These are phyloP conservation scores for Caenorhabditis becei DNA, from an alignment of 2,888 invertebrate species.

Conservation along the genomic window DNA sequence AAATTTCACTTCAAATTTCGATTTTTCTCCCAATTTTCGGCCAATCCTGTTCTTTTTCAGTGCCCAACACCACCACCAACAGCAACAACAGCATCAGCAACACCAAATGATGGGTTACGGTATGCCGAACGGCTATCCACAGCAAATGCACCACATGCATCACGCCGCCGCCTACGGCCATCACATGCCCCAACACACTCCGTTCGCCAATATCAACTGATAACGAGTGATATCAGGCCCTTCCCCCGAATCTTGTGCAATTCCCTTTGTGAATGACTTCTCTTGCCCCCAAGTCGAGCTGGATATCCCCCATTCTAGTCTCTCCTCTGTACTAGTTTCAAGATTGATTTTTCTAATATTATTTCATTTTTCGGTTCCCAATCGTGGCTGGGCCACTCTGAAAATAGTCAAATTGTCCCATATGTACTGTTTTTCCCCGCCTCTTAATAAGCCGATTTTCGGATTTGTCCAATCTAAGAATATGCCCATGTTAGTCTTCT, in stretches of 20 bases:
- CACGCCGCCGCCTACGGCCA: conserved; percentile 16
- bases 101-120: conserved; percentile 40
- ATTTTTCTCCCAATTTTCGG: conserved; percentile 16
- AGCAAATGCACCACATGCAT: conserved; percentile 29
- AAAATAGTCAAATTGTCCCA: conserved; percentile 12
- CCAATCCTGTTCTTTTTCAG: not conserved
- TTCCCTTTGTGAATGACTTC: conserved; percentile 20
- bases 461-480: too few species aligned
- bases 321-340: conserved; percentile 1
- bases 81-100: conserved; percentile 16
- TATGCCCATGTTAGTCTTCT: too few species aligned
- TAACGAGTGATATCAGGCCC: not conserved
- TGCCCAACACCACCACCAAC: conserved; percentile 5
- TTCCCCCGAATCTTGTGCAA: conserved; percentile 7
- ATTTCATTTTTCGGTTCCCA: not conserved
- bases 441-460: conserved; percentile 8
- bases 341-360: not conserved
- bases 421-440: conserved; percentile 48
- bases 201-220: conserved; percentile 52
- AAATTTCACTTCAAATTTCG: not conserved
- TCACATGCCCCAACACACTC: conserved; percentile 29
- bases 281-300: conserved; percentile 36
- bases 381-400: conserved; percentile 35
- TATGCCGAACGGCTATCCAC: conserved; percentile 29
- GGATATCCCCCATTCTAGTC: conserved; percentile 26